phyloP scores from a whole-genome alignment of 2,888 invertebrate species.

The Oxyscelio sp. region DNA sequence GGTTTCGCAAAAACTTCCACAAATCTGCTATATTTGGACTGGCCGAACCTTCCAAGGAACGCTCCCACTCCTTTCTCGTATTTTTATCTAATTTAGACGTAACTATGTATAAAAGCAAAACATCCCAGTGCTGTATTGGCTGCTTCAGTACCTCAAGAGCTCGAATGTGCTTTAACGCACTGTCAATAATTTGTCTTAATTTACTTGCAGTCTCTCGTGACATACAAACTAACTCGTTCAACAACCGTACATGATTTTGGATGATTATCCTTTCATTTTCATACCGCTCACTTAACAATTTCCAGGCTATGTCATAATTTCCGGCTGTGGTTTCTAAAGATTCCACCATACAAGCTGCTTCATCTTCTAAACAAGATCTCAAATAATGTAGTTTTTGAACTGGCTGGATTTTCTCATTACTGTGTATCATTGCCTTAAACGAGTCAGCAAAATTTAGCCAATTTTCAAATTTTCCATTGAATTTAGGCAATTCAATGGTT shows the following conservation, averaged over 20 bases:
- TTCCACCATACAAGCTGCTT: not conserved
- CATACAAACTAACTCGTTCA: not conserved
- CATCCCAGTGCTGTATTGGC: not conserved
- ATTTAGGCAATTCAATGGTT: too few relatives aligned
- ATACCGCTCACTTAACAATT: not conserved
- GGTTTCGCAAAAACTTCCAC: not conserved
- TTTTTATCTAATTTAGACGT: not conserved
- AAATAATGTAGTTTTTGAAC: not conserved
- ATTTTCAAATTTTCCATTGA: too few relatives aligned
- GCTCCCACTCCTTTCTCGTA: slow-evolving; percentile 17
- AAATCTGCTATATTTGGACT: not conserved
- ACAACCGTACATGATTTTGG: not conserved
- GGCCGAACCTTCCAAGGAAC: not conserved
- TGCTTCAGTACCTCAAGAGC: not conserved
- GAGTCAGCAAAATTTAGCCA: not conserved
- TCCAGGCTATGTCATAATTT: not conserved
- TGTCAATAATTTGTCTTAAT: not conserved
- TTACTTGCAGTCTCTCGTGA: not conserved
- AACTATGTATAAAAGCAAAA: not conserved
- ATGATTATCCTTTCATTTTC: not conserved
- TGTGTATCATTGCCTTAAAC: not conserved
- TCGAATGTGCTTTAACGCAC: not conserved
- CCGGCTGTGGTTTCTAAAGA: not conserved
- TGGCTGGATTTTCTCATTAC: not conserved
- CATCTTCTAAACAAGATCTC: too few relatives aligned